Evolutionary conservation across 2,888 invertebrate genomes (phyloP), one percentile per base, ranked within the genome.

Genomic region (Torymus tubicola): DNA sequence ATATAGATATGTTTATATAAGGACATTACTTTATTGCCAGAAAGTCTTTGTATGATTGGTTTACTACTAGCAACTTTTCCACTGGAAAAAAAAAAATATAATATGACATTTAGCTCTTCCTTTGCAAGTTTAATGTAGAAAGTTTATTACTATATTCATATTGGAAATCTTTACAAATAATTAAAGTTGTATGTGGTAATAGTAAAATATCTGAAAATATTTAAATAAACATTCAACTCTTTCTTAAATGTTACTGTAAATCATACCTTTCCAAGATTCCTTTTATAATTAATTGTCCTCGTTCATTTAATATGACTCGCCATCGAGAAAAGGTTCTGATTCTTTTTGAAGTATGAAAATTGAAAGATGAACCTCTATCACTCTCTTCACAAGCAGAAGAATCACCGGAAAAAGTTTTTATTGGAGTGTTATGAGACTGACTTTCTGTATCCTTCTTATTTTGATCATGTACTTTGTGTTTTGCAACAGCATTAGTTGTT

Each of bases 41-140:
- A 80, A 1, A 89, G 70, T 84, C 87, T 87, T 31, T 83, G 85
- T 11, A 82, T 69, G 21, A 90, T 84, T 13, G 90, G 88, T 68
- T 89, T 90, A 75, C 89, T 90, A 13, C 86, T 83, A 16, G 84
- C 88, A 50, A 85, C 14, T 77, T 81, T 86, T 14, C 86, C 87
- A 76, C 89, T 89, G 14, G 14, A 80, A 82, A 76, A 63, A 61
- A 78, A 70, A 57, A 63, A 61, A 78, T 67, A 57, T 63, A 53
- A 70, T 64, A 74, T 18, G 67, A 65, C 8, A 42, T 42, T 42
- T 42, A 42, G 42, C 8, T 42, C 1, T 42, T 31, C 8, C 10
- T 42, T 8, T 42, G 42, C 42, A 42, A 5, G 31, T 3, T 31
- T 31, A 31, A 31, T 31, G 4, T 3, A 31, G 31, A 8, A 8